Percentiles rank a stretch among this genome's conserved stretches.
phyloP scores from a whole-genome alignment of 2,113 vertebrate species.

The human region DNA sequence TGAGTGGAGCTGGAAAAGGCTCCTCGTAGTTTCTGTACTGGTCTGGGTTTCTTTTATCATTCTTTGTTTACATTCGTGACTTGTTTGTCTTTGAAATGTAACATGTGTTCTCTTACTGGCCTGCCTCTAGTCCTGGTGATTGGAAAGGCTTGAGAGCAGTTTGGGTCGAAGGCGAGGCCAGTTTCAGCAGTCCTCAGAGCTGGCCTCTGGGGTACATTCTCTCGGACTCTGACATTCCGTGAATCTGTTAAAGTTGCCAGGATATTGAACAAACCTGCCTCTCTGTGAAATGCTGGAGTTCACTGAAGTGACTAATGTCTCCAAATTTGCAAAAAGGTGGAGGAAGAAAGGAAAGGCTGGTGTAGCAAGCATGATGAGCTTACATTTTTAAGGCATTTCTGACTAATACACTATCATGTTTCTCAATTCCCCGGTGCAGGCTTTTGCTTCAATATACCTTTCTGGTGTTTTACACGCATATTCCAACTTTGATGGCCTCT shows the following conservation, averaged over 20 bases:
- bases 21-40: not conserved
- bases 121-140: not conserved
- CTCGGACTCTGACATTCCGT: constrained; percentile 38
- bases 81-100: constrained; percentile 73
- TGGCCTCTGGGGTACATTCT: not conserved
- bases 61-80: constrained; percentile 75
- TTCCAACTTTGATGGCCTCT: not conserved
- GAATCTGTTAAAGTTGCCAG: constrained; percentile 43
- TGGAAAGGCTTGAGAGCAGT: not conserved
- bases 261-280: constrained; percentile 45
- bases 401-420: constrained; percentile 56
- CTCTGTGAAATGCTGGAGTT: constrained; percentile 34
- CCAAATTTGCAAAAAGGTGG: constrained; percentile 67
- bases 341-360: constrained; percentile 62
- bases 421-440: not conserved
- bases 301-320: constrained; percentile 69
- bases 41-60: constrained; percentile 72
- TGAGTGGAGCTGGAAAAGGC: not conserved
- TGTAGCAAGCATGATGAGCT: constrained; percentile 57
- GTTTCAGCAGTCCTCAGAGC: not conserved
- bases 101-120: constrained; percentile 49
- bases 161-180: constrained; percentile 30
- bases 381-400: constrained; percentile 66
- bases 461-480: not conserved
- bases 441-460: not conserved